phyloP scores from a whole-genome alignment of 2,888 invertebrate species.

The Cataglyphis altisquamis region DNA sequence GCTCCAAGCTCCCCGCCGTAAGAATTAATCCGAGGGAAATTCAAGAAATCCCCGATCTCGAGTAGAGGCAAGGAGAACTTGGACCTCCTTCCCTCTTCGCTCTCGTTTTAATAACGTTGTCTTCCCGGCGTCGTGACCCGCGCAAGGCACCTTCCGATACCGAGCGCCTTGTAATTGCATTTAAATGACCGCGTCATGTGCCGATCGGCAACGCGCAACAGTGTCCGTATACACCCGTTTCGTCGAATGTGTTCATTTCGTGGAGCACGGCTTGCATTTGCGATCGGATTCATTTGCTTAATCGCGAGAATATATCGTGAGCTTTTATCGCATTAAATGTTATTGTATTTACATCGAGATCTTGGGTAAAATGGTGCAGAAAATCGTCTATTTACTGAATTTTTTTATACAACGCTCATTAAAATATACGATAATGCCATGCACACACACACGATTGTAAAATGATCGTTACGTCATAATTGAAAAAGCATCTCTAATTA shows the following conservation, averaged over 20 bases:
- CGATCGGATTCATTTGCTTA: constrained; percentile 38
- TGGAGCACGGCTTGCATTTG: constrained; percentile 24
- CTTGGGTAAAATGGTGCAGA: neutral
- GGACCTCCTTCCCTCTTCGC: constrained; percentile 1
- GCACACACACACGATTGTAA: neutral
- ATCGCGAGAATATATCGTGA: constrained; percentile 19
- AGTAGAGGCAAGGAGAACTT: neutral
- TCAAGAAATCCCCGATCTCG: constrained; percentile 42
- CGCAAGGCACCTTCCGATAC: neutral
- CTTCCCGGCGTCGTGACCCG: neutral
- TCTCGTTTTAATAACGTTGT: constrained; percentile 41
- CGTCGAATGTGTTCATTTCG: constrained; percentile 36
- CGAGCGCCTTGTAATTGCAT: constrained; percentile 36
- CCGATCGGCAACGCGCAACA: constrained; percentile 37
- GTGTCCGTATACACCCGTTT: neutral
- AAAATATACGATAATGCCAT: constrained; percentile 9
- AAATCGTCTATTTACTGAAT: neutral
- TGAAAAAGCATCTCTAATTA: neutral
- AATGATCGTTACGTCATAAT: neutral
- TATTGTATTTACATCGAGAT: constrained; percentile 26
- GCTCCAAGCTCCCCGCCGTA: constrained; percentile 24
- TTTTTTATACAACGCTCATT: neutral
- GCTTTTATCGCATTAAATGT: constrained; percentile 22
- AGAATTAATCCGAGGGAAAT: constrained; percentile 60
- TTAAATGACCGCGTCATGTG: constrained; percentile 34